These are phyloP conservation scores for Semicossyphus pulcher DNA, from an alignment of 2,113 vertebrate genomes.

Conservation along the genomic window DNA sequence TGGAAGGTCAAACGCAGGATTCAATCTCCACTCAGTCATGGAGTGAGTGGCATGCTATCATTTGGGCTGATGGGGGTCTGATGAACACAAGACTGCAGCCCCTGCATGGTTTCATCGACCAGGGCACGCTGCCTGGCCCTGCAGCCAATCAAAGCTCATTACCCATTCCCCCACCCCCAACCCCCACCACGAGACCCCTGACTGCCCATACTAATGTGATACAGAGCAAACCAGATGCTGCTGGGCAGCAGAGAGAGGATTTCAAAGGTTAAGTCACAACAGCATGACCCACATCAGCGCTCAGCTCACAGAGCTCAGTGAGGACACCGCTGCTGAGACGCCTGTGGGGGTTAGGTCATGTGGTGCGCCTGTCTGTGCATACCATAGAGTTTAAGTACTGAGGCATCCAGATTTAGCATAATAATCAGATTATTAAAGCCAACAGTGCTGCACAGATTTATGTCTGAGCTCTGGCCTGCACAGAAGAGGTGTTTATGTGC, in stretches of 20 bases:
- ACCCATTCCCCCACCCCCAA: conserved; percentile 59
- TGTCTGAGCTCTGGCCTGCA: conserved; percentile 16
- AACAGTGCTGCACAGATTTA: conserved; percentile 6
- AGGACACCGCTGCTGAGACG: conserved; percentile 33
- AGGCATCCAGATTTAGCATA: conserved; percentile 43
- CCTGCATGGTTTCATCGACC: conserved; percentile 48
- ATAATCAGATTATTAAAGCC: conserved; percentile 50
- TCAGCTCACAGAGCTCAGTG: conserved; percentile 18
- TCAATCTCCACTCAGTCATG: conserved; percentile 41
- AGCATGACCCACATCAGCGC: conserved; percentile 48
- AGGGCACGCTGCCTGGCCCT: conserved; percentile 19
- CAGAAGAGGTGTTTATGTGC: conserved; percentile 20
- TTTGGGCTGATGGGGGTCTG: conserved; percentile 27
- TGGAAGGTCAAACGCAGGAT: conserved; percentile 71
- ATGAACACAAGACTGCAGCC: conserved; percentile 31
- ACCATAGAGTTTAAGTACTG: conserved; percentile 14
- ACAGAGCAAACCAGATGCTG: conserved; percentile 54
- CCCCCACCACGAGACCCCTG: conserved; percentile 58
- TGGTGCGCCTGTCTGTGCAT: conserved; percentile 27
- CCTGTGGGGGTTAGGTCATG: conserved; percentile 6
- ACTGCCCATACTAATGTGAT: conserved; percentile 47
- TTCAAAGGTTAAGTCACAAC: conserved; percentile 58
- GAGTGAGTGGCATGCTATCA: conserved; percentile 22
- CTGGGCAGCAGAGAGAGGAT: conserved; percentile 32
- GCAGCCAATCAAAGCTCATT: conserved; percentile 68